Evolutionary conservation across 23 tunicate species (phyloP).

Genomic region (Clavelina lepadiformis): DNA sequence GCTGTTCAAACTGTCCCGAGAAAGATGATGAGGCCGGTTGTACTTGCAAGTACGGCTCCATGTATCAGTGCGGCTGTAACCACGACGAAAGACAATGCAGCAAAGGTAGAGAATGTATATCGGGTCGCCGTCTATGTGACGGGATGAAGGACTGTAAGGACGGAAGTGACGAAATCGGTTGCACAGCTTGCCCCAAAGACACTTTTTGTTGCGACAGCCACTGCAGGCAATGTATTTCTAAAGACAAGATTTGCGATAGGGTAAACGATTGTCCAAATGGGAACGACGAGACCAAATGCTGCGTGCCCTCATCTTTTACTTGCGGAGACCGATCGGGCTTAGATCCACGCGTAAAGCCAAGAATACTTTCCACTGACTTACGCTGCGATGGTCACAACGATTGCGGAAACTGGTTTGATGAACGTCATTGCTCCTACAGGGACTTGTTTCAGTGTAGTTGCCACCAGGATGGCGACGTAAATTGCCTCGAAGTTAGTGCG

Average conservation of each 20-base stretch:
- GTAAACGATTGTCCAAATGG: constrained; percentile 11
- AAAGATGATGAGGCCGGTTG: constrained; percentile 18
- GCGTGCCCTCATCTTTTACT: constrained; percentile 1
- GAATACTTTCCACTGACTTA: not conserved
- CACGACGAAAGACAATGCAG: constrained; percentile 8
- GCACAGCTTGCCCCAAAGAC: constrained; percentile 1
- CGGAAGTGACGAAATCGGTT: constrained; percentile 43
- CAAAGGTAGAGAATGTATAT: constrained; percentile 22
- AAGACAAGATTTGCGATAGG: constrained; percentile 10
- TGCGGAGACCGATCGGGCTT: constrained; percentile 1
- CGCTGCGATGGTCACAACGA: constrained; percentile 31
- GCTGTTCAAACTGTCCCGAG: constrained; percentile 21
- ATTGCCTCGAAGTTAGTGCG: constrained; percentile 23
- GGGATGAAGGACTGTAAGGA: constrained; percentile 39
- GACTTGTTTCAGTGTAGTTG: constrained; percentile 15
- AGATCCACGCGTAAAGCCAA: not conserved
- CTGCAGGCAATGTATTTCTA: not conserved
- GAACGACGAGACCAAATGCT: constrained; percentile 29
- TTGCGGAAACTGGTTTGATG: constrained; percentile 34
- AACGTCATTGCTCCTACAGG: constrained; percentile 7
- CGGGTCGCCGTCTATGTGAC: constrained; percentile 1
- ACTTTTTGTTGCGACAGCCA: constrained; percentile 9
- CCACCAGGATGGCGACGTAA: constrained; percentile 1
- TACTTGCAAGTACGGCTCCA: not conserved
- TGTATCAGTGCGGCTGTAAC: constrained; percentile 32